Percentiles rank a stretch among this genome's conserved stretches.
phyloP scores from a whole-genome alignment of 2,797 vertebrate genomes.

The Siniperca undulata region DNA sequence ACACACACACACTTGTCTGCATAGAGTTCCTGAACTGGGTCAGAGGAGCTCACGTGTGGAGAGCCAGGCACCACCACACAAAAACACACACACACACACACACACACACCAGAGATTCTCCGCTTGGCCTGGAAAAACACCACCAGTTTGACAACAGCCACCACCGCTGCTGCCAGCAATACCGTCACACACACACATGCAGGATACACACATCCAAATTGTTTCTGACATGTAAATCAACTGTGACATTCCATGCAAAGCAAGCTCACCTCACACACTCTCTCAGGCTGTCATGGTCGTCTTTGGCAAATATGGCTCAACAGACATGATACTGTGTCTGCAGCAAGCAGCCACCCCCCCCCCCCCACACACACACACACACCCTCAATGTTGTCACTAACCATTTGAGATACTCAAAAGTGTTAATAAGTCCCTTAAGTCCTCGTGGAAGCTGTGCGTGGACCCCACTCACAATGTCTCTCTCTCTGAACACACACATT shows the following conservation, averaged over 20 bases:
- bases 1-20: constrained; percentile 49
- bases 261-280: constrained; percentile 39
- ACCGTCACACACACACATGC: constrained; percentile 4
- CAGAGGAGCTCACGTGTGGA: constrained; percentile 74
- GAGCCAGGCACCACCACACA: constrained; percentile 45
- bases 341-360: constrained; percentile 1
- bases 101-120: constrained; percentile 51
- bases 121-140: constrained; percentile 67
- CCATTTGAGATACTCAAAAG: constrained; percentile 30
- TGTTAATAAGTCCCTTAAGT: constrained; percentile 44
- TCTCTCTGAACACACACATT: constrained; percentile 1
- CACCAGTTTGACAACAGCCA: constrained; percentile 54
- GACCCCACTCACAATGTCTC: constrained; percentile 15
- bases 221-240: constrained; percentile 63
- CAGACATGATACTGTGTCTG: constrained; percentile 31
- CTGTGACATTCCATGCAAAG: constrained; percentile 60
- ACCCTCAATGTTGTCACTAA: constrained; percentile 15
- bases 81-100: constrained; percentile 41
- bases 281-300: constrained; percentile 23
- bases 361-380: constrained; percentile 23
- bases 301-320: constrained; percentile 8
- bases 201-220: constrained; percentile 42
- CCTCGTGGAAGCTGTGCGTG: constrained; percentile 2
- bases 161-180: constrained; percentile 8
- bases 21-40: constrained; percentile 68